These are phyloP conservation scores for Machimus rusticus DNA, from an alignment of 2,888 invertebrate species.

Conservation along the genomic window DNA sequence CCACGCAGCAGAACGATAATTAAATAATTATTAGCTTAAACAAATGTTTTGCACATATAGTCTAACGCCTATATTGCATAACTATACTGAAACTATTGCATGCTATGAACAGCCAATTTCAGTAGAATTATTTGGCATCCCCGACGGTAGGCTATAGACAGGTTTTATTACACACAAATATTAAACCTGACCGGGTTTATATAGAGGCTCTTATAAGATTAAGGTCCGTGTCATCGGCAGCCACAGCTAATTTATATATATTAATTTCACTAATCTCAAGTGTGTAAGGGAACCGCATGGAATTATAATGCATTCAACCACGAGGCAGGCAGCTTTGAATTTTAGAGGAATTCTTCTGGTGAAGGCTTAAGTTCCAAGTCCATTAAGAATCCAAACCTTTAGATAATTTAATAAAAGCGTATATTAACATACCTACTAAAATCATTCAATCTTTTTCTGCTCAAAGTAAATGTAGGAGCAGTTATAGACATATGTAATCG, in stretches of 20 bases:
- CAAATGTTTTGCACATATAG: not conserved
- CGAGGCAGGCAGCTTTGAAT: not conserved
- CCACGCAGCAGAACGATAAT: not conserved
- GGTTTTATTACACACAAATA: not conserved
- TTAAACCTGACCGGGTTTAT: not conserved
- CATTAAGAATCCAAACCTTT: too few species aligned
- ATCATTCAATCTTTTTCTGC: too few species aligned
- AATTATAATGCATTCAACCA: not conserved
- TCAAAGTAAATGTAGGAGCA: too few species aligned
- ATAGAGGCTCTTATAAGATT: not conserved
- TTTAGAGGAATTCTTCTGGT: not conserved
- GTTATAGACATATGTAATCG: too few species aligned
- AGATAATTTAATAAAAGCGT: too few species aligned
- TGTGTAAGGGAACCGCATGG: not conserved
- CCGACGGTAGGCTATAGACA: not conserved
- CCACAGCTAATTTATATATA: not conserved
- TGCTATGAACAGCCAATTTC: not conserved
- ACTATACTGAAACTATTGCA: not conserved
- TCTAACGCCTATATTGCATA: not conserved
- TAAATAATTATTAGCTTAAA: not conserved
- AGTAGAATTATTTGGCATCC: too few species aligned
- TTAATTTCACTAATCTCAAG: not conserved
- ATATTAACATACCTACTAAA: too few species aligned
- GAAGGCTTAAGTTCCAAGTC: not conserved
- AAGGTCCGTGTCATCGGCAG: not conserved